Evolutionary conservation across 2,113 vertebrate species (phyloP), one percentile per base, ranked within the genome.

Genomic region (Leptocoma aspasia): DNA sequence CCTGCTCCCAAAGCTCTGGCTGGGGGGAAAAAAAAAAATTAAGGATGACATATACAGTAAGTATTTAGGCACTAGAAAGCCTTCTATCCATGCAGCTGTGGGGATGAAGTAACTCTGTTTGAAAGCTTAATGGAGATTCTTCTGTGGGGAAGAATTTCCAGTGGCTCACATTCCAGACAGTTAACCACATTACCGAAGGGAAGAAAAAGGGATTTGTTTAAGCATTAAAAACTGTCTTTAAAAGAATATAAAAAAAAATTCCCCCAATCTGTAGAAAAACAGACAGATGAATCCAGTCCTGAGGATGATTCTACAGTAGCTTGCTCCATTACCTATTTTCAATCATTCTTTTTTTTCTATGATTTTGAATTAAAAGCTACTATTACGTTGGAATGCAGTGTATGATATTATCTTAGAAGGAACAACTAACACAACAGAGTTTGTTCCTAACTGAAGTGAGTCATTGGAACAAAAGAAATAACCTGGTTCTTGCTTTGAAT

Each of bases 1-100:
- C 98, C 98, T 99, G 98, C 98, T 98, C 96, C 93, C 69, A 96
- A 93, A 97, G 96, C 97, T 96, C 92, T 90, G 89, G 54, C 78
- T 91, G 53, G 47, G 85, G 2, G 45, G 86, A 76, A 88, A 50
- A 86, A 86, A 92, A 93, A 82, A 89, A 95, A 45, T 92, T 91
- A 91, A 93, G 92, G 83, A 95, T 97, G 96, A 97, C 92, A 96
- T 96, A 92, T 88, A 83, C 82, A 92, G 83, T 92, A 96, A 95
- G 94, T 73, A 94, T 91, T 96, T 82, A 96, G 89, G 82, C 87
- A 92, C 75, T 94, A 92, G 92, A 94, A 92, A 95, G 69, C 83
- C 88, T 97, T 84, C 92, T 90, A 90, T 81, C 85, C 86, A 50
- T 79, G 96, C 97, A 98, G 96, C 97, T 97, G 97, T 94, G 87